Evolutionary conservation across 2,888 invertebrate species (phyloP), one percentile per base, ranked within the genome.

Genomic region (Drosophila conformis): DNA sequence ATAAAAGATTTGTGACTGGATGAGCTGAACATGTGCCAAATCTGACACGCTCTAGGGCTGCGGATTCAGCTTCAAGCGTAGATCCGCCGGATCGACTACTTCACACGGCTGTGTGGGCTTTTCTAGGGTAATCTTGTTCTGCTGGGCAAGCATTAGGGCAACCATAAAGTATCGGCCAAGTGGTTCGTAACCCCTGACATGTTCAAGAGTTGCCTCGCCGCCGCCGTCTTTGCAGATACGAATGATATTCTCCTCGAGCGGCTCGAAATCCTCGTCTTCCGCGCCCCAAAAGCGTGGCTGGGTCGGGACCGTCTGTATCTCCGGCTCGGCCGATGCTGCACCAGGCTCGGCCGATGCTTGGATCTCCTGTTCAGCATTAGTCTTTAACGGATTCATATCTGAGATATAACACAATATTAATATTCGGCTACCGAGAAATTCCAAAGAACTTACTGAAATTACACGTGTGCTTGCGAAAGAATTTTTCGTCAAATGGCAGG

Each of bases 231-330:
- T 25, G 33, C 42, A 10, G 21, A 33, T 33, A 0, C 10, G 35
- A 1, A 53, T 0, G 1, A 35, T 0, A 3, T 35, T 0, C 2
- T 1, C 1, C 25, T 25, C 35, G 25, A n/a, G 2, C 10, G 4
- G 1, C 4, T 21, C 21, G 21, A 21, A 21, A 21, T 21, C 1
- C 29, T 29, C 1, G 29, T 1, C 7, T 29, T 29, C 29, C 0
- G 0, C 29, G 5, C 29, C 1, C 29, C 29, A 1, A 6, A 29
- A 0, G 29, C 1, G 1, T 29, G 1, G 1, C 29, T 29, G 29
- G 29, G 6, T 7, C 29, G 6, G 7, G 29, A 29, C 6, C 7
- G 2, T 0, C 8, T 31, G 2, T 31, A 8, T 31, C 7, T 31
- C 31, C 31, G 29, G 7, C 29, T 29, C 1, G 29, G 29, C 29